Evolutionary conservation across 1,140 invertebrate genomes (phyloP).

Genomic region (Drosophila nigrodunni): DNA sequence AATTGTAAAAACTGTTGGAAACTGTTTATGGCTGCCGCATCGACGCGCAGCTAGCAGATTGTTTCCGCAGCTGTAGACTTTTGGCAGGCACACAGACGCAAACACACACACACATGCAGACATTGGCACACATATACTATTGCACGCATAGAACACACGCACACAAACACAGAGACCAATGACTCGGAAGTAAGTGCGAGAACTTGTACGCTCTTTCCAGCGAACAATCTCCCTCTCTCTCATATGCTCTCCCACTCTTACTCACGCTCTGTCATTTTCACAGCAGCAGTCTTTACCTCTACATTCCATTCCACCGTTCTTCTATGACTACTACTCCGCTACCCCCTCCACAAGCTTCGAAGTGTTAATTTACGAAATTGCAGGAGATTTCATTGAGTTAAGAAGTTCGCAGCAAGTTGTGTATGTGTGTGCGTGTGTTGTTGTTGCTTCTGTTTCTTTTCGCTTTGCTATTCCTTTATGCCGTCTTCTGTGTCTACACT

Average conservation of each 20-base stretch:
- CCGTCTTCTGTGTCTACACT: not conserved
- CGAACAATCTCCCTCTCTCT: not conserved
- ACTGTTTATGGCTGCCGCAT: conserved; percentile 76
- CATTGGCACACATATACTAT: conserved; percentile 11
- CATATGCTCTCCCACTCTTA: conserved; percentile 1
- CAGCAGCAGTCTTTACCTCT: conserved; percentile 26
- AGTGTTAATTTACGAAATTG: conserved; percentile 83
- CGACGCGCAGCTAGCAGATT: conserved; percentile 75
- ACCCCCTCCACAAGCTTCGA: conserved; percentile 30
- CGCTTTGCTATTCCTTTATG: not conserved
- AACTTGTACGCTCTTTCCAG: conserved; percentile 45
- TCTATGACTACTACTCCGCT: not conserved
- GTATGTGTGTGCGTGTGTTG: not conserved
- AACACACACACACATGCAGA: conserved; percentile 12
- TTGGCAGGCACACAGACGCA: conserved; percentile 54
- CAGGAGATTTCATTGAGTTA: conserved; percentile 80
- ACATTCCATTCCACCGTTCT: no score
- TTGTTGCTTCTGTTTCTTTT: conserved; percentile 1
- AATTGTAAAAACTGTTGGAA: conserved; percentile 22
- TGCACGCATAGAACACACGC: conserved; percentile 20
- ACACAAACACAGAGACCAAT: conserved; percentile 46
- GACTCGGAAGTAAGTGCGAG: conserved; percentile 77
- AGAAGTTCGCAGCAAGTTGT: conserved; percentile 62
- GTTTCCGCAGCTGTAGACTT: conserved; percentile 75
- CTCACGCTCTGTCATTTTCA: conserved; percentile 40